Evolutionary conservation across 2,888 invertebrate species (phyloP).

Genomic region (Cordilura impudica): DNA sequence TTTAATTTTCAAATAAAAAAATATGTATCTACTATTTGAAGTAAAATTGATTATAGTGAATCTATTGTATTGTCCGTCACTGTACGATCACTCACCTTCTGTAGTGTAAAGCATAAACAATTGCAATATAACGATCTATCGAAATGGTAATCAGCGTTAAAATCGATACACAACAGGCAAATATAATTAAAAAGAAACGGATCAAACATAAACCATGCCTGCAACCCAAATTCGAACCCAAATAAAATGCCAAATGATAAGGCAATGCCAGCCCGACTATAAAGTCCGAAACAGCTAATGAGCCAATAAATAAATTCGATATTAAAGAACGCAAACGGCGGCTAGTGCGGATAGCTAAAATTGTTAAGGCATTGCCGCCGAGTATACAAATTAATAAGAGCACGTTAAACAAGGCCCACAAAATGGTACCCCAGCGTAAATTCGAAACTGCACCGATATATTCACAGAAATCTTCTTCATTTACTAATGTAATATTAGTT

Average conservation of each 20-base stretch:
- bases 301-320: constrained; percentile 88
- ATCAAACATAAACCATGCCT: constrained; percentile 83
- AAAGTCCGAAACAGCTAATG: constrained; percentile 87
- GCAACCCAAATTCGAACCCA: constrained; percentile 81
- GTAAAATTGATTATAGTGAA: background rate
- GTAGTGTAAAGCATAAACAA: constrained; percentile 88
- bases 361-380: constrained; percentile 86
- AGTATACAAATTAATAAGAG: constrained; percentile 83
- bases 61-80: background rate
- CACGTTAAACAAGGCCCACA: constrained; percentile 84
- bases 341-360: constrained; percentile 85
- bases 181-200: constrained; percentile 85
- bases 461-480: background rate
- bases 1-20: no score
- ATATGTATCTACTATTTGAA: no score
- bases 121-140: constrained; percentile 88
- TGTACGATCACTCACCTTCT: constrained; percentile 78
- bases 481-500: constrained; percentile 19
- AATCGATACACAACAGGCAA: constrained; percentile 88
- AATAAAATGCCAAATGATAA: constrained; percentile 87
- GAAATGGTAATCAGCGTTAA: constrained; percentile 89
- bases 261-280: constrained; percentile 88
- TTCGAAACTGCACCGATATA: background rate
- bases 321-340: constrained; percentile 84
- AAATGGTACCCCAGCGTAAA: constrained; percentile 51